These are phyloP conservation scores for Stenodera caucasica DNA, from an alignment of 2,888 invertebrate genomes.

Conservation along the genomic window DNA sequence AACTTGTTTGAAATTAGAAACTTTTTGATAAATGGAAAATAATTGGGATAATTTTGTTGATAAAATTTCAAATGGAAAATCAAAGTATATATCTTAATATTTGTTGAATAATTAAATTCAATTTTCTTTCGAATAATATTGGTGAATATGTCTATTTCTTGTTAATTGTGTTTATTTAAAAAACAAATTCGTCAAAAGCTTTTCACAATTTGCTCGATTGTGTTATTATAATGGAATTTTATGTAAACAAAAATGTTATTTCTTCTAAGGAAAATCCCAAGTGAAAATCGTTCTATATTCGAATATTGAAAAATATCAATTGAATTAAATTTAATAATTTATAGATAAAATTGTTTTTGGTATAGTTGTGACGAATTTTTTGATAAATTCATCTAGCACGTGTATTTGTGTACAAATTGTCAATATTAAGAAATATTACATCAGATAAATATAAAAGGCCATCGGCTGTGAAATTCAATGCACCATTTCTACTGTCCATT, in stretches of 20 bases:
- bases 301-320: no score
- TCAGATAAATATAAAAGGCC: constrained; percentile 38
- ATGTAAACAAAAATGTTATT: not conserved
- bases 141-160: not conserved
- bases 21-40: no score
- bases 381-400: constrained; percentile 20
- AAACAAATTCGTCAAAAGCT: not conserved
- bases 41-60: not conserved
- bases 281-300: no score
- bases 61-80: not conserved
- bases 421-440: constrained; percentile 41
- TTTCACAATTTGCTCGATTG: not conserved
- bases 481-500: constrained; percentile 35
- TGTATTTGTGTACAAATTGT: constrained; percentile 40
- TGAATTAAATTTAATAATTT: no score
- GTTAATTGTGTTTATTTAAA: not conserved
- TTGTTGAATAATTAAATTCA: constrained; percentile 6
- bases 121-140: not conserved
- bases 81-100: not conserved
- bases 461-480: constrained; percentile 40
- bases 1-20: no score
- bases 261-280: no score
- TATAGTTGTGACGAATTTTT: not conserved
- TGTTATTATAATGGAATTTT: not conserved
- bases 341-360: not conserved